These are phyloP conservation scores for Cyclophora albipunctata DNA, from an alignment of 2,888 invertebrate species.

Conservation along the genomic window DNA sequence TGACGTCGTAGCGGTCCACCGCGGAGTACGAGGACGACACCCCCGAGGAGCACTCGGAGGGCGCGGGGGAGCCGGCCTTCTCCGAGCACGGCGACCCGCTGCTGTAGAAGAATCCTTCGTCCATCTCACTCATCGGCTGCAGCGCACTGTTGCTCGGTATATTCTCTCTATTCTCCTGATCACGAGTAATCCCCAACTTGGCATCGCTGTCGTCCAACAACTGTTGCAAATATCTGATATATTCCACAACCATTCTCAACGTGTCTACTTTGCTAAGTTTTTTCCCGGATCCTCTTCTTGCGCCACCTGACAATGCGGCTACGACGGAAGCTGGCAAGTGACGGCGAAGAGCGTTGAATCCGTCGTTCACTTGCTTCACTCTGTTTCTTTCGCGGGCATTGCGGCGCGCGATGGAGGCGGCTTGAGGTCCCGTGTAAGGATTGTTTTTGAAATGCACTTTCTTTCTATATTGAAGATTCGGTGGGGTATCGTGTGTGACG, in stretches of 20 bases:
- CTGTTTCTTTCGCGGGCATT: constrained; percentile 96
- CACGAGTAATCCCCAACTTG: constrained; percentile 64
- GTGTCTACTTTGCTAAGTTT: constrained; percentile 94
- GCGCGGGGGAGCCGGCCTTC: constrained; percentile 83
- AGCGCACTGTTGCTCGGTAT: constrained; percentile 52
- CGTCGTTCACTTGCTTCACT: constrained; percentile 96
- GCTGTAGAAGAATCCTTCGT: constrained; percentile 68
- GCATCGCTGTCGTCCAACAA: constrained; percentile 84
- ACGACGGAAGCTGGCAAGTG: constrained; percentile 90
- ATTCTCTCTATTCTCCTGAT: constrained; percentile 65
- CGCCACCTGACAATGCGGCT: constrained; percentile 78
- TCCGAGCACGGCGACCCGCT: constrained; percentile 79
- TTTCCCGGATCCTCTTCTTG: constrained; percentile 85
- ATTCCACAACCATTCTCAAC: constrained; percentile 91
- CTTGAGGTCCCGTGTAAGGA: constrained; percentile 79
- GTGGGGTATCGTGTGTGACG: constrained; percentile 69
- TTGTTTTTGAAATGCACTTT: constrained; percentile 83
- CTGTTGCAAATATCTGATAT: constrained; percentile 89
- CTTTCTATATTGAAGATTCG: constrained; percentile 79
- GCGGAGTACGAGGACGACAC: constrained; percentile 68
- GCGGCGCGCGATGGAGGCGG: constrained; percentile 90
- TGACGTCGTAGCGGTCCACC: constrained; percentile 59
- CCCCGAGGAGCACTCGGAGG: constrained; percentile 80
- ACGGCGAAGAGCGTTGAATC: constrained; percentile 90
- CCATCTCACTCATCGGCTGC: constrained; percentile 67